Percentiles rank a stretch among this genome's conserved stretches.
Evolutionary conservation across 2,888 invertebrate species (phyloP).

Genomic region (Osmoderma eremita): DNA sequence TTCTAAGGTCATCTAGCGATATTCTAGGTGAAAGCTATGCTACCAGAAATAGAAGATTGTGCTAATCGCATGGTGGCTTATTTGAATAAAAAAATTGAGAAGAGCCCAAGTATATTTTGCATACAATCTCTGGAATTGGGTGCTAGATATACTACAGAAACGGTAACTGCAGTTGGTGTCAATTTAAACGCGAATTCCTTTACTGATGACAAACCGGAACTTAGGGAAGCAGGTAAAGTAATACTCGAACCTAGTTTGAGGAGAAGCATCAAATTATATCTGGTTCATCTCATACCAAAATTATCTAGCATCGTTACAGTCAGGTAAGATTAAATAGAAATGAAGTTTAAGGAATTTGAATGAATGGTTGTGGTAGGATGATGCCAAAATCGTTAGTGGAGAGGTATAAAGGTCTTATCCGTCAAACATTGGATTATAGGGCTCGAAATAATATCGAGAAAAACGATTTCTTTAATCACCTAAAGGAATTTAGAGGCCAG

Average conservation of each 20-base stretch:
- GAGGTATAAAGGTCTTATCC: constrained; percentile 56
- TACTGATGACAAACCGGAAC: constrained; percentile 50
- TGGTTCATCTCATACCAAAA: constrained; percentile 29
- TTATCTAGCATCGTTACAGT: constrained; percentile 17
- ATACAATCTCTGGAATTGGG: constrained; percentile 59
- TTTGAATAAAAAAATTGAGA: constrained; percentile 54
- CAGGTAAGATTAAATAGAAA: neutral
- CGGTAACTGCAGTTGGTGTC: constrained; percentile 57
- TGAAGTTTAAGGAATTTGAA: neutral
- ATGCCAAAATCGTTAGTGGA: constrained; percentile 49
- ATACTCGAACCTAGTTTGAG: constrained; percentile 53
- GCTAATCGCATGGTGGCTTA: constrained; percentile 58
- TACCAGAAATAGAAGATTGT: constrained; percentile 61
- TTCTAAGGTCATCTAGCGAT: neutral
- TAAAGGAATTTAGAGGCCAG: constrained; percentile 55
- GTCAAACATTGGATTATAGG: constrained; percentile 58
- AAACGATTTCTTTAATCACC: constrained; percentile 61
- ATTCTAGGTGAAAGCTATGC: constrained; percentile 61
- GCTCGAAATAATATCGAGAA: constrained; percentile 57
- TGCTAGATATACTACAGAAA: constrained; percentile 61
- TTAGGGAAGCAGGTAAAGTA: constrained; percentile 53
- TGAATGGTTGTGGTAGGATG: constrained; percentile 42
- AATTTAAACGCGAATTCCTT: constrained; percentile 60
- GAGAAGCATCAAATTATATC: constrained; percentile 23
- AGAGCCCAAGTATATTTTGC: constrained; percentile 51